Evolutionary conservation across 2,888 invertebrate species (phyloP).

Genomic region (Panzeria rudis): DNA sequence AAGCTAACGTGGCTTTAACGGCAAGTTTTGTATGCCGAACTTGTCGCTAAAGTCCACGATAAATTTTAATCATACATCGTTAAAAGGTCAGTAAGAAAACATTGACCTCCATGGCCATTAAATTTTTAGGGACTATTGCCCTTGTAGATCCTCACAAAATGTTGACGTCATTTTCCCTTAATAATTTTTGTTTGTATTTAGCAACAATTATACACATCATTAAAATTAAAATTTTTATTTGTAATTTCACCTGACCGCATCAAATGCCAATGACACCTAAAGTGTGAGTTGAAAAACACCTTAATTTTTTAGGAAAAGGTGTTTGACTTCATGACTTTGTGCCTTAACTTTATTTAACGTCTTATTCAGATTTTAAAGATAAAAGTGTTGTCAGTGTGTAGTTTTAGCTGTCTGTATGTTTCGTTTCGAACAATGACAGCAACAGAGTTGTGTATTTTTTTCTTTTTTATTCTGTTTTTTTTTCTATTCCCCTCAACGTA

Average conservation of each 20-base stretch:
- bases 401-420: slow-evolving; percentile 39
- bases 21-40: too few relatives aligned
- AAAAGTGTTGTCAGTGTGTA: slow-evolving; percentile 49
- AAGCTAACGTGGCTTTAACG: too few relatives aligned
- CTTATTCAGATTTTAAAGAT: slow-evolving; percentile 67
- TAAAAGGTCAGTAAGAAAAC: too few relatives aligned
- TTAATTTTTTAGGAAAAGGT: slow-evolving; percentile 44
- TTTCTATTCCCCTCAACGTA: slow-evolving; percentile 23
- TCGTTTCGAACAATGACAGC: slow-evolving; percentile 52
- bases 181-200: not conserved
- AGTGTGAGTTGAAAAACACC: slow-evolving; percentile 51
- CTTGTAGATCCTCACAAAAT: too few relatives aligned
- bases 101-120: too few relatives aligned
- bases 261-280: slow-evolving; percentile 51
- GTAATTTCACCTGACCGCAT: slow-evolving; percentile 17
- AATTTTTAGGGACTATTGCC: too few relatives aligned
- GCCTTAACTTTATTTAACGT: slow-evolving; percentile 48
- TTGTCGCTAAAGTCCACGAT: too few relatives aligned
- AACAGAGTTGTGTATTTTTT: slow-evolving; percentile 16
- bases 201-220: not conserved
- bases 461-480: not conserved
- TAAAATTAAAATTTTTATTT: not conserved
- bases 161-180: too few relatives aligned
- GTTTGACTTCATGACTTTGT: slow-evolving; percentile 63
- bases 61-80: too few relatives aligned